Base-by-base conservation (phyloP, 2,113 vertebrate species). In the Hirundichthys speculiger region DNA sequence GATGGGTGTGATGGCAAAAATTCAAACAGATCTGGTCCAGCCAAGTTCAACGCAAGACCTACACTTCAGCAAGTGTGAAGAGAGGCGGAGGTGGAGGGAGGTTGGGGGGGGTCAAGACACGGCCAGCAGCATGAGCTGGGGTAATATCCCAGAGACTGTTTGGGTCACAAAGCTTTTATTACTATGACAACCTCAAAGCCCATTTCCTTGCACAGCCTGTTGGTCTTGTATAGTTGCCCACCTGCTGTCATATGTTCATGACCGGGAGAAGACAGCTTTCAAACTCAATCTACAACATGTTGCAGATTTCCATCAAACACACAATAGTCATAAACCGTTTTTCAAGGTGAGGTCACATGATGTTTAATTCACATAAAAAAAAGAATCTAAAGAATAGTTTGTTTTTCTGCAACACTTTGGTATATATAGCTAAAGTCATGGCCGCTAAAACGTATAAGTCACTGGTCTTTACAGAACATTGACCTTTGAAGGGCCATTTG, bases 171-270 rank as follows among this genome's bases (percentile, higher is more conserved):
- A 13, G 57, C 43, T 83, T 53, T 66, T 19, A 67, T 86, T 82
- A 40, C 86, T 73, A 86, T 86, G 79, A 78, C 85, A 85, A 87
- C 78, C 49, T 74, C 69, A 79, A 55, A 90, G 66, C 24, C 65
- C 57, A 80, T 86, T 90, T 87, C 81, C 75, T 75, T 50, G 56
- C 27, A n/a, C 57, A 18, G 42, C 75, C 69, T 85, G 70, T 84
- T 85, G 78, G 49, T 82, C 47, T 82, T 65, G 81, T 79, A 73
- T 64, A 42, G 73, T 48, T 80, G 81, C 81, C 80, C 88, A 86
- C 83, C 80, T 89, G 80, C 84, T 82, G 78, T 69, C 87, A 30
- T 53, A 47, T 14, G 66, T 76, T 68, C 59, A 69, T 57, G 34
- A 56, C 18, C 0, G 45, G 45, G 75, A 63, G 61, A 63, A 52